These are phyloP conservation scores for Muscina levida DNA, from an alignment of 2,888 invertebrate genomes.

Conservation along the genomic window DNA sequence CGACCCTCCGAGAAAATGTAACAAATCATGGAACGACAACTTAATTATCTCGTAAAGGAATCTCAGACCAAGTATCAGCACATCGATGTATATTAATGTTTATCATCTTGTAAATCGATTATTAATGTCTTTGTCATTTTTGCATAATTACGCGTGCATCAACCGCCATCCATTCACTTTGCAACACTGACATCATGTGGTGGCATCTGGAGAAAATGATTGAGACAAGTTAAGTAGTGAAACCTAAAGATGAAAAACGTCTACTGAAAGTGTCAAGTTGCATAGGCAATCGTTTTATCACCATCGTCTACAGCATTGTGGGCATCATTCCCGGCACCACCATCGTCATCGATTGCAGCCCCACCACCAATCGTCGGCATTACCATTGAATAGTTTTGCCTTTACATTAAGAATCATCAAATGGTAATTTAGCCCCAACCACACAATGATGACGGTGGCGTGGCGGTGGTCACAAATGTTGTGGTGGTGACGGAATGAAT, in stretches of 20 bases:
- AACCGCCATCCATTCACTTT: not conserved
- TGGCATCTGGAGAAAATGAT: not conserved
- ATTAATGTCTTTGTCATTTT: constrained; percentile 73
- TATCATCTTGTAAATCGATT: constrained; percentile 73
- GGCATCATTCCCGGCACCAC: constrained; percentile 30
- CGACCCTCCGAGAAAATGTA: constrained; percentile 8
- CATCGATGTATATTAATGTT: constrained; percentile 49
- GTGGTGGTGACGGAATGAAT: constrained; percentile 28
- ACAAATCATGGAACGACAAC: constrained; percentile 56
- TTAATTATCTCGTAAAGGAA: constrained; percentile 57
- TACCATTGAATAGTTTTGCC: constrained; percentile 60
- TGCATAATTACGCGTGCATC: constrained; percentile 4
- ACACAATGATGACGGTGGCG: constrained; percentile 52
- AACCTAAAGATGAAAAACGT: constrained; percentile 38
- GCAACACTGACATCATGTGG: not conserved
- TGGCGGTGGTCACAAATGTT: constrained; percentile 27
- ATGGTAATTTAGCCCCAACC: constrained; percentile 60
- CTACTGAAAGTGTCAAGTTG: constrained; percentile 64
- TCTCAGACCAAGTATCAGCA: constrained; percentile 45
- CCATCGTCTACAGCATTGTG: constrained; percentile 44
- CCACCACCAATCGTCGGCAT: constrained; percentile 60
- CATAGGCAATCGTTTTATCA: constrained; percentile 70
- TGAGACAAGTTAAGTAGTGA: constrained; percentile 4
- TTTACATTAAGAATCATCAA: constrained; percentile 60
- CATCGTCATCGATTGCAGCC: constrained; percentile 11